phyloP scores from a whole-genome alignment of 1,140 invertebrate genomes.

The Plodia interpunctella region DNA sequence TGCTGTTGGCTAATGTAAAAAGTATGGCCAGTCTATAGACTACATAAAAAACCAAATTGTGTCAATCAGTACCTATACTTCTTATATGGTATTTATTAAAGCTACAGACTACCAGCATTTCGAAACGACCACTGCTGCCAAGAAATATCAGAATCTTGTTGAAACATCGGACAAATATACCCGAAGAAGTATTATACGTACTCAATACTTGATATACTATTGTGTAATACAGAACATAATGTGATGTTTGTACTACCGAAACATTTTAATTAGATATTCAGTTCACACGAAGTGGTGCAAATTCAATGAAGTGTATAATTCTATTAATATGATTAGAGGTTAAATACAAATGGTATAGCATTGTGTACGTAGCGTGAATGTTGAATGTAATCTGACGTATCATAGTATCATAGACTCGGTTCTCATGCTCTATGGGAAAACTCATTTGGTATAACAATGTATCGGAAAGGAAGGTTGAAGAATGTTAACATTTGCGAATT shows the following conservation, averaged over 20 bases:
- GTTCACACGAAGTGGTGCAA: not conserved
- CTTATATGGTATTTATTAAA: too few relatives aligned
- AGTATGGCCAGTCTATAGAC: too few relatives aligned
- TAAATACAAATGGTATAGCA: not conserved
- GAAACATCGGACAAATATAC: too few relatives aligned
- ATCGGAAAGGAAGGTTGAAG: not conserved
- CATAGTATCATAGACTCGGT: not conserved
- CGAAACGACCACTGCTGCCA: too few relatives aligned
- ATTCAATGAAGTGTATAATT: slow-evolving; percentile 3
- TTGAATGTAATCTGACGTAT: not conserved
- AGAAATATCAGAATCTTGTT: too few relatives aligned
- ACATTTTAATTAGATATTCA: slow-evolving; percentile 1
- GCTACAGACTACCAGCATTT: too few relatives aligned
- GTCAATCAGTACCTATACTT: too few relatives aligned
- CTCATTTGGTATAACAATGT: not conserved
- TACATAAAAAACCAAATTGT: too few relatives aligned
- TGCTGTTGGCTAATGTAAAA: too few relatives aligned
- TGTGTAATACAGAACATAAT: not conserved
- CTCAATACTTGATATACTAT: not conserved
- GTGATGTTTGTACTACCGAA: not conserved
- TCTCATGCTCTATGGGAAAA: not conserved
- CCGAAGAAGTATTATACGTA: too few relatives aligned
- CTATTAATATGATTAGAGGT: slow-evolving; percentile 1
- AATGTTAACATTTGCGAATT: too few relatives aligned
- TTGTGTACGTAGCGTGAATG: not conserved